These are phyloP conservation scores for Coptotermes formosanus DNA, from an alignment of 1,140 invertebrate genomes.

Conservation along the genomic window DNA sequence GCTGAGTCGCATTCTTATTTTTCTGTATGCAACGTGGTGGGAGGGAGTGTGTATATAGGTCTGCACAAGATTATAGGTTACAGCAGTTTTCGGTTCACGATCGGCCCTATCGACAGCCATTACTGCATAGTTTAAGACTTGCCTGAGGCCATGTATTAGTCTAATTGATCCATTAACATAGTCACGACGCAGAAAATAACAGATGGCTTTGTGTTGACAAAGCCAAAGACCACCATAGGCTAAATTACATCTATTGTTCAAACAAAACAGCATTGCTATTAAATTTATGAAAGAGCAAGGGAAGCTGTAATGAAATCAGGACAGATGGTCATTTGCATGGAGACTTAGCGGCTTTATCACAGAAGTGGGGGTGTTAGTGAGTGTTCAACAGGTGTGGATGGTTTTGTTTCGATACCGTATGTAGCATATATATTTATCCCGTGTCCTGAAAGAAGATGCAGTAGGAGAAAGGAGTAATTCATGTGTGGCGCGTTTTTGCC, in stretches of 20 bases:
- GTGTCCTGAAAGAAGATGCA: neutral
- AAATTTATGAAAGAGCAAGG: neutral
- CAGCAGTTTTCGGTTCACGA: neutral
- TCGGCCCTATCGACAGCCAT: neutral
- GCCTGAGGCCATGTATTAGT: neutral
- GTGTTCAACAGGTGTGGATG: neutral
- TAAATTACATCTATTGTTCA: neutral
- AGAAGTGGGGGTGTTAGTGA: neutral
- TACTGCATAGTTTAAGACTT: neutral
- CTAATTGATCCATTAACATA: conserved; percentile 1
- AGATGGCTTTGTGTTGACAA: neutral
- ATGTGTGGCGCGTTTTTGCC: neutral
- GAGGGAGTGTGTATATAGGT: neutral
- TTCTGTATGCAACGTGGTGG: neutral
- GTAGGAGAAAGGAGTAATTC: neutral
- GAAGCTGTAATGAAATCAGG: neutral
- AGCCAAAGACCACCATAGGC: neutral
- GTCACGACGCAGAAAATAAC: neutral
- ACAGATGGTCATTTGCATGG: neutral
- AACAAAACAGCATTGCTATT: neutral
- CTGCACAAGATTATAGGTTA: neutral
- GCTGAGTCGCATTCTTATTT: neutral
- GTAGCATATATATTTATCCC: neutral
- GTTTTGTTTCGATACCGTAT: neutral
- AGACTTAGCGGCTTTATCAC: neutral